phyloP scores from a whole-genome alignment of 2,888 invertebrate genomes.

The Standfussiana lucernea region DNA sequence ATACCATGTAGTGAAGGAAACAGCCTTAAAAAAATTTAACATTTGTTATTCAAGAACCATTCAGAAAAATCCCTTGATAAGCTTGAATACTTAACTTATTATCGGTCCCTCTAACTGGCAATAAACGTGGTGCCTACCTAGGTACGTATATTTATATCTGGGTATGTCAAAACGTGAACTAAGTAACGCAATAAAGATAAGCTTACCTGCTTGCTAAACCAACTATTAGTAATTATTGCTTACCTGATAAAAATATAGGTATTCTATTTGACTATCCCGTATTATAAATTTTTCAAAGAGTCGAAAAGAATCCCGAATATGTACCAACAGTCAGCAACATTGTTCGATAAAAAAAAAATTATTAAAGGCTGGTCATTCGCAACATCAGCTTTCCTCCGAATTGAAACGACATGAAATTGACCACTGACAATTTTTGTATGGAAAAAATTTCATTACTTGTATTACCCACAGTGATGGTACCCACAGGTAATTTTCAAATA shows the following conservation, averaged over 20 bases:
- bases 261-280: neutral
- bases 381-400: neutral
- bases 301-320: no score
- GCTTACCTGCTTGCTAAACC: neutral
- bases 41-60: neutral
- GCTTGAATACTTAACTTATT: neutral
- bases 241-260: neutral
- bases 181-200: conserved; percentile 22
- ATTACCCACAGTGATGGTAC: no score
- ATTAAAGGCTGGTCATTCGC: neutral
- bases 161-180: conserved; percentile 18
- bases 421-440: neutral
- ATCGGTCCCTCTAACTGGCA: neutral
- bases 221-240: neutral
- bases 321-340: no score
- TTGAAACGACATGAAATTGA: neutral
- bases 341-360: no score
- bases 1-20: no score
- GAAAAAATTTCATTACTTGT: neutral
- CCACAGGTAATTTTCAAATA: no score
- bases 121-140: neutral
- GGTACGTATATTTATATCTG: neutral
- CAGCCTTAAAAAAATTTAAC: no score
- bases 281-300: neutral
- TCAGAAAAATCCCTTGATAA: neutral